These are phyloP conservation scores for Drosophila kuntzei DNA, from an alignment of 2,888 invertebrate species.

Conservation along the genomic window DNA sequence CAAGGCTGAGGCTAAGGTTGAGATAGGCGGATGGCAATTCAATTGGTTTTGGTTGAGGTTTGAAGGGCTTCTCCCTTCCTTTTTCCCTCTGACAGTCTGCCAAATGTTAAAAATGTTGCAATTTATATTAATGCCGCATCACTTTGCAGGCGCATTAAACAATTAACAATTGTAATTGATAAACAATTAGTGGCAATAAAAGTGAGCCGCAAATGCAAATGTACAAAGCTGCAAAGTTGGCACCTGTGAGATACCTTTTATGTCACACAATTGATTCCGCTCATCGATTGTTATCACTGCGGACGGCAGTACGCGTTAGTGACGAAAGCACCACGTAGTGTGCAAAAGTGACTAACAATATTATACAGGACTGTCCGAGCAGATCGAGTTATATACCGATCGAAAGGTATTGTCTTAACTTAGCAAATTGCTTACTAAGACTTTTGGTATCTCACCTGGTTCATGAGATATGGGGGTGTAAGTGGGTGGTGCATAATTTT, in stretches of 20 bases:
- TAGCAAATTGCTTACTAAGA: no score
- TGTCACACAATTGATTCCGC: neutral
- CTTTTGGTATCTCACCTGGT: no score
- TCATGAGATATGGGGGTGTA: no score
- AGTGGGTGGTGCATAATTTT: no score
- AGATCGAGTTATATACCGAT: no score
- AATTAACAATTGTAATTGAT: slow-evolving; percentile 78
- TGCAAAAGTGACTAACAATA: no score
- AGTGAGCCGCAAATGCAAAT: slow-evolving; percentile 27
- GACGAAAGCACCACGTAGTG: no score
- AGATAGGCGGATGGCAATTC: slow-evolving; percentile 6
- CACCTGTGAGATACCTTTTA: neutral
- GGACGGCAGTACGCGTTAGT: no score
- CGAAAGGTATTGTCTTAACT: no score
- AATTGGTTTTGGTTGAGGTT: neutral
- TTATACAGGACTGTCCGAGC: no score
- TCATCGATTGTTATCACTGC: no score
- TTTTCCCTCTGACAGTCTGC: slow-evolving; percentile 9
- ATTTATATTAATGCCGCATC: slow-evolving; percentile 52
- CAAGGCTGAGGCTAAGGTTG: neutral
- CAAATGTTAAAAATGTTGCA: slow-evolving; percentile 57
- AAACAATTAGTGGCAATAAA: slow-evolving; percentile 68
- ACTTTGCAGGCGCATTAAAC: slow-evolving; percentile 65
- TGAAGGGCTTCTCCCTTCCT: neutral
- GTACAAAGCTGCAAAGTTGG: neutral